Base-by-base conservation (phyloP, 2,888 invertebrate species). In the Platerodrilus igneus region DNA sequence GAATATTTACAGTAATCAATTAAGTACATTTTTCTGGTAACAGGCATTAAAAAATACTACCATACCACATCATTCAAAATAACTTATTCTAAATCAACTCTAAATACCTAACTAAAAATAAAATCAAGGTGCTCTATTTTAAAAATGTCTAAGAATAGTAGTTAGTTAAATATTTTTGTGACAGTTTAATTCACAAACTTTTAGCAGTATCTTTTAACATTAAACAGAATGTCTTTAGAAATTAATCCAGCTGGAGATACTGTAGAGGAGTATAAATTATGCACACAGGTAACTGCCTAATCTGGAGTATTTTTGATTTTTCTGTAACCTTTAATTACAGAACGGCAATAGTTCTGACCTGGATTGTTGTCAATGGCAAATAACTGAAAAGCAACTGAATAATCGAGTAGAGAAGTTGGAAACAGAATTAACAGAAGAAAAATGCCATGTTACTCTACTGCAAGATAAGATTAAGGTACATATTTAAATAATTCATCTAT, bases 121-220 rank as follows among this genome's bases (percentile, higher is more conserved):
- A 52, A 53, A 44, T 35, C 27, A 22, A 31, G 22, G 21, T 19
- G 9, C 9, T 22, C 30, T 13, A 30, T 27, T 26, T 30, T 19
- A 11, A 36, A 32, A 30, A 21, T 39, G 26, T 51, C 56, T 58
- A 58, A 47, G 52, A 51, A 55, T 58, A 58, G 37, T 36, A 43
- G 47, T 49, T 53, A 42, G 19, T 25, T 35, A 26, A 33, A 39
- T 29, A 41, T 37, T 37, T 42, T 35, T 18, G 17, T 32, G 30
- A 34, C 39, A 19, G n/a, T n/a, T n/a, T 22, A 21, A 28, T 22
- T 16, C 25, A 37, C 18, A 21, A 34, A 26, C 25, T 3, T 34
- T 26, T 25, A 13, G 18, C 11, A 8, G 2, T 17, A 16, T 28
- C 14, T 5, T 7, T 4, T 5, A 29, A 21, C n/a, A 14, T 19